Percentiles rank a stretch among this genome's conserved stretches.
Conservation (phyloP, 2,888 invertebrate species). For the Cephus runcator region DNA sequence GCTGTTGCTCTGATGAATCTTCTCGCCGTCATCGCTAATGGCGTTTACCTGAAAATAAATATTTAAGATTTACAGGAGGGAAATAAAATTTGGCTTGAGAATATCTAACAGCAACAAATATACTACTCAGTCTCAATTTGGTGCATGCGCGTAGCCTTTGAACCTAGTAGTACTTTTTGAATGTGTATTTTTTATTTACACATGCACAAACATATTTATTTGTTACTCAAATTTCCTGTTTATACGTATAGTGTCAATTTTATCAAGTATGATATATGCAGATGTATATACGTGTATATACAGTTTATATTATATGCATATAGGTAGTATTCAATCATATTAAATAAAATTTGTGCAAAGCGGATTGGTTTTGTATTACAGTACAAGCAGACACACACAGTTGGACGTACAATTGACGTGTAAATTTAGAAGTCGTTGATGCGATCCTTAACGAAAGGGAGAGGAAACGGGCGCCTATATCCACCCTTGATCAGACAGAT, state of each 20-base stretch:
- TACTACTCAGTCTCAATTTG: too few relatives aligned
- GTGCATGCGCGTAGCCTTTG: too few relatives aligned
- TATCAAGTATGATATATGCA: background rate
- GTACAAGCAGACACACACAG: background rate
- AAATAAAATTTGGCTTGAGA: background rate
- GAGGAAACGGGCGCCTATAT: conserved; percentile 59
- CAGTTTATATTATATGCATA: too few relatives aligned
- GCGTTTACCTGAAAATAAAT: conserved; percentile 72
- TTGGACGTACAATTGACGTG: conserved; percentile 48
- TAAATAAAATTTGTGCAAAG: too few relatives aligned
- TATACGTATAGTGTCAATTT: background rate
- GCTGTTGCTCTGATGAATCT: conserved; percentile 90
- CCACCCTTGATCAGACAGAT: conserved; percentile 58
- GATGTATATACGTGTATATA: background rate
- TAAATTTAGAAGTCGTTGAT: conserved; percentile 57
- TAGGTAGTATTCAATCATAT: background rate
- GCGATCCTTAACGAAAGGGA: conserved; percentile 60
- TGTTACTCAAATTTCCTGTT: too few relatives aligned
- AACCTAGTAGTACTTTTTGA: background rate
- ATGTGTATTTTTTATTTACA: background rate
- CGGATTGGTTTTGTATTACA: too few relatives aligned
- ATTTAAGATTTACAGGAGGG: background rate
- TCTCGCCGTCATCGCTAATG: conserved; percentile 77
- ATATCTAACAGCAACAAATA: too few relatives aligned
- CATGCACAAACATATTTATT: background rate